Evolutionary conservation across 2,888 invertebrate species (phyloP).

Genomic region (Athalia cordata): DNA sequence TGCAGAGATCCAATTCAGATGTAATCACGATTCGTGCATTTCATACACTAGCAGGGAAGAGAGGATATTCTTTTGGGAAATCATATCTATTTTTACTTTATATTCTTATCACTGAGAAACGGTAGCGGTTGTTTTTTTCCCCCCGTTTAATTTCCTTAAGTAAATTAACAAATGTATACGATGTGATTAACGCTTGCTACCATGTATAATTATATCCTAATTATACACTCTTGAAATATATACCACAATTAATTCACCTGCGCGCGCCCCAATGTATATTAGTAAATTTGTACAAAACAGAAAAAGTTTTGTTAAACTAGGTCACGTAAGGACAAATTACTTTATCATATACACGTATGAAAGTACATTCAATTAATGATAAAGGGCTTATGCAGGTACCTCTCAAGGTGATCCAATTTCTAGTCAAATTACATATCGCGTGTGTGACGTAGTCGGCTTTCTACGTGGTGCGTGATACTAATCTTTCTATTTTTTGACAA

Average conservation of each 20-base stretch:
- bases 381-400: not conserved
- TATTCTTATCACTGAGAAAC: too few species aligned
- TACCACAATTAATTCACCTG: not conserved
- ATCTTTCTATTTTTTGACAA: not conserved
- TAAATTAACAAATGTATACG: too few species aligned
- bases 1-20: not conserved
- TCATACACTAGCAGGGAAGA: too few species aligned
- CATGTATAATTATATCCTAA: too few species aligned
- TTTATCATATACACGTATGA: not conserved
- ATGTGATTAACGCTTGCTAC: too few species aligned
- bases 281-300: not conserved
- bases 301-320: not conserved
- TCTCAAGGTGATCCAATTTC: too few species aligned
- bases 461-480: not conserved
- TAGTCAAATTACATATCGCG: not conserved
- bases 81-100: too few species aligned
- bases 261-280: not conserved
- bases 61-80: too few species aligned
- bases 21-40: not conserved
- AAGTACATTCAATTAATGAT: not conserved
- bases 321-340: slow-evolving; percentile 26
- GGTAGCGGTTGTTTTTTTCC: too few species aligned
- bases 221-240: too few species aligned
- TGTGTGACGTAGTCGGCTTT: slow-evolving; percentile 8
- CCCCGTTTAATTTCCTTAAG: too few species aligned